phyloP scores from a whole-genome alignment of 2,113 vertebrate genomes.

The Nannobrachium achirus region DNA sequence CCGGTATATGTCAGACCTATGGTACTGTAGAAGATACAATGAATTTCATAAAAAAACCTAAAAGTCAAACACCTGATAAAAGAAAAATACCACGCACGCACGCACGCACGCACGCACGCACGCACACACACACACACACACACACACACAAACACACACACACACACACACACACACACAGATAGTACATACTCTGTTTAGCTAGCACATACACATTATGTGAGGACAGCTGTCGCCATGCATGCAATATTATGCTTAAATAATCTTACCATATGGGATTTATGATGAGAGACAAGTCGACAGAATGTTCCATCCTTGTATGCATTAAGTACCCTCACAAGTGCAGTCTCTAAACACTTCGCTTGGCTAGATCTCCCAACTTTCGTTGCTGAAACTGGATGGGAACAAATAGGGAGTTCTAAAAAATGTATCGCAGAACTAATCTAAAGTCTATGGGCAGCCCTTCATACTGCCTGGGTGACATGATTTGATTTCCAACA shows the following conservation, averaged over 20 bases:
- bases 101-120: not conserved
- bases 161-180: not conserved
- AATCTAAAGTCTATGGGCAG: too few species aligned
- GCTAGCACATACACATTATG: not conserved
- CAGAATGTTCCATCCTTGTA: not conserved
- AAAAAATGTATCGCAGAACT: too few species aligned
- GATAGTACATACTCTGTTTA: not conserved
- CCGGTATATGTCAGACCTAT: too few species aligned
- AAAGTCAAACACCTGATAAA: too few species aligned
- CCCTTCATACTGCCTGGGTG: too few species aligned
- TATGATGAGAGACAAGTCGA: not conserved
- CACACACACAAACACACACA: conserved; percentile 8
- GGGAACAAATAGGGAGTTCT: too few species aligned
- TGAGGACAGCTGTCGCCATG: not conserved
- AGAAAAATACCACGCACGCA: not conserved
- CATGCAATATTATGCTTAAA: not conserved
- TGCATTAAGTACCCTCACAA: not conserved
- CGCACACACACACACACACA: not conserved
- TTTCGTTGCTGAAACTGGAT: too few species aligned
- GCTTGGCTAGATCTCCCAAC: too few species aligned
- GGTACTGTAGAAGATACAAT: too few species aligned
- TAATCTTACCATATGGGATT: not conserved
- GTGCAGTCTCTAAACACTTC: too few species aligned
- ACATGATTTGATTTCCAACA: too few species aligned
- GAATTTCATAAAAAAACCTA: too few species aligned